Conservation (phyloP, 2,113 vertebrate species). For the Macquaria australasica region DNA sequence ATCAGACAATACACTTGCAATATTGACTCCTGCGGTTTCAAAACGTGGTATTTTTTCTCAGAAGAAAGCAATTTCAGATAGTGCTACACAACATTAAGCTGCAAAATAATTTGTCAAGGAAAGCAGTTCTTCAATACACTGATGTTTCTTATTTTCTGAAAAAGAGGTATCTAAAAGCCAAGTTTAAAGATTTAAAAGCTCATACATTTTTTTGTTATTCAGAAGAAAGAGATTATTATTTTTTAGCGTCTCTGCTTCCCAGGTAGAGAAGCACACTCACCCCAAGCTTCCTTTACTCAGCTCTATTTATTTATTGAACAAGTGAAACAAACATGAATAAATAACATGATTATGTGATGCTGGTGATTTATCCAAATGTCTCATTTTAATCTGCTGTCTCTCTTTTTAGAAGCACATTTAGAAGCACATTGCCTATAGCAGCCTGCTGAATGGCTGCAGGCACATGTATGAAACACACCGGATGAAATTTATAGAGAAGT, state of each 20-base stretch:
- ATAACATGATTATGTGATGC: background rate
- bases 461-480: background rate
- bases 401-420: background rate
- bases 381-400: background rate
- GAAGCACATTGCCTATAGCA: background rate
- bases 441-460: slow-evolving; percentile 9
- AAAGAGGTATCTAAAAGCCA: background rate
- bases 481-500: background rate
- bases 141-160: background rate
- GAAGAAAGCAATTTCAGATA: slow-evolving; percentile 13
- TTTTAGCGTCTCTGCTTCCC: background rate
- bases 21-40: slow-evolving; percentile 6
- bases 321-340: slow-evolving; percentile 7
- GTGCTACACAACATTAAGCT: slow-evolving; percentile 15
- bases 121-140: slow-evolving; percentile 1
- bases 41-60: slow-evolving; percentile 5
- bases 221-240: background rate
- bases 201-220: background rate
- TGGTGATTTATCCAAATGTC: slow-evolving; percentile 7
- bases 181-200: background rate
- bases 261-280: background rate
- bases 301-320: slow-evolving; percentile 25
- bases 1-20: background rate
- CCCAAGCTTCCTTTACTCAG: background rate
- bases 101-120: slow-evolving; percentile 26